A percentile compares a stretch with the other conserved stretches of the same genome.
Evolutionary conservation across 2,113 vertebrate species (phyloP).

Genomic region (Bos indicus): DNA sequence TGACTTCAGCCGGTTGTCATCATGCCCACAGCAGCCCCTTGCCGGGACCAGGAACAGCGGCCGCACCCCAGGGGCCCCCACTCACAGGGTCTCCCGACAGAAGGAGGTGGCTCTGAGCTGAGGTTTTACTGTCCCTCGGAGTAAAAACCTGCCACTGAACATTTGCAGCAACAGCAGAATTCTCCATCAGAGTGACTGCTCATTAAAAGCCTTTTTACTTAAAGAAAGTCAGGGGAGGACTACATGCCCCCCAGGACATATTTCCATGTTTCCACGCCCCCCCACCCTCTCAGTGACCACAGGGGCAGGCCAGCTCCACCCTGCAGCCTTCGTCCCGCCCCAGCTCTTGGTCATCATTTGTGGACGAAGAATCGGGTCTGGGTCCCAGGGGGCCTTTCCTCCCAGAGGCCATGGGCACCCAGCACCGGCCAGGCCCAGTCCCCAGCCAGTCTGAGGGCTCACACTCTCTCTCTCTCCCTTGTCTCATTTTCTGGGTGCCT

Average conservation of each 20-base stretch:
- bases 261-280: rapidly evolving
- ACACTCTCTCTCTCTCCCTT: rapidly evolving
- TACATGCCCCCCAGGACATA: not conserved
- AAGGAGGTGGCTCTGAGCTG: not conserved
- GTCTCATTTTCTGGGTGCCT: not conserved
- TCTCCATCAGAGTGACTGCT: not conserved
- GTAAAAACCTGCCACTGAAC: not conserved
- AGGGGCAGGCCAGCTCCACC: not conserved
- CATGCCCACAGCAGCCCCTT: not conserved
- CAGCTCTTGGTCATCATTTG: not conserved
- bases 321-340: not conserved
- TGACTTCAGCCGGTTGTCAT: not conserved
- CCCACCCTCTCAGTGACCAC: not conserved
- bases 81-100: not conserved
- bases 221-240: rapidly evolving
- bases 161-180: too few relatives aligned
- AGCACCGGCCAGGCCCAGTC: not conserved
- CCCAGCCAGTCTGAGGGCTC: not conserved
- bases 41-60: rapidly evolving
- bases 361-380: not conserved
- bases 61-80: rapidly evolving
- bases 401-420: not conserved
- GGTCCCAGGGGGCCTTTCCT: not conserved
- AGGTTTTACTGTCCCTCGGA: too few relatives aligned
- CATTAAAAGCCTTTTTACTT: not conserved